Conservation (phyloP, 2,888 invertebrate genomes). For the Cinara cedri region DNA sequence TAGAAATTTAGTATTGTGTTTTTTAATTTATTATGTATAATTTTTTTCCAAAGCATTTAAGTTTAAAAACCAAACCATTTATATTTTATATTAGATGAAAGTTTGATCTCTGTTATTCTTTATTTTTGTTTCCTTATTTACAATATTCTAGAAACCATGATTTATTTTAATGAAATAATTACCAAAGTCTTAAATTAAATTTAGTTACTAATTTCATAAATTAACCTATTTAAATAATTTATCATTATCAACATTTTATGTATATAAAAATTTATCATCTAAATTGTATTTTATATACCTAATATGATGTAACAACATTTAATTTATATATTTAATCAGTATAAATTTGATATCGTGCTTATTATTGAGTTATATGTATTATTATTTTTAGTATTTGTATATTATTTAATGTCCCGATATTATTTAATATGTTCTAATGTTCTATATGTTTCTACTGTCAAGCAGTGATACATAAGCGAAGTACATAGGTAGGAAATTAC, state of each 20-base stretch:
- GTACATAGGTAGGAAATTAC: too few species aligned
- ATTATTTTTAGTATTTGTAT: too few species aligned
- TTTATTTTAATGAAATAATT: constrained; percentile 31
- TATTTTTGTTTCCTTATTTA: background rate
- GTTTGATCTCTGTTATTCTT: constrained; percentile 42
- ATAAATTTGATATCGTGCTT: too few species aligned
- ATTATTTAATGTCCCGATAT: too few species aligned
- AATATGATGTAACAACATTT: too few species aligned
- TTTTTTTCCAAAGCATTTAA: constrained; percentile 23
- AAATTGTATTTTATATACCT: too few species aligned
- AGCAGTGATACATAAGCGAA: too few species aligned
- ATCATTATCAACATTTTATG: background rate
- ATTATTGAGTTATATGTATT: too few species aligned
- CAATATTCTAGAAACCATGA: background rate
- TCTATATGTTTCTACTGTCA: too few species aligned
- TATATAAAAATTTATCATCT: background rate
- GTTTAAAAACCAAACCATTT: background rate
- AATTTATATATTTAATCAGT: constrained; percentile 15
- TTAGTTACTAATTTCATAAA: constrained; percentile 1
- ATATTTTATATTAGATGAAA: constrained; percentile 8
- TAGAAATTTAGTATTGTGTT: constrained; percentile 16
- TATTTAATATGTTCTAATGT: too few species aligned
- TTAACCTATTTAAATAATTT: background rate
- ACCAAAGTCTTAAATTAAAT: too few species aligned
- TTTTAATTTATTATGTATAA: constrained; percentile 28